These are phyloP conservation scores for Calliopum simillimum DNA, from an alignment of 2,888 invertebrate species.

Conservation along the genomic window DNA sequence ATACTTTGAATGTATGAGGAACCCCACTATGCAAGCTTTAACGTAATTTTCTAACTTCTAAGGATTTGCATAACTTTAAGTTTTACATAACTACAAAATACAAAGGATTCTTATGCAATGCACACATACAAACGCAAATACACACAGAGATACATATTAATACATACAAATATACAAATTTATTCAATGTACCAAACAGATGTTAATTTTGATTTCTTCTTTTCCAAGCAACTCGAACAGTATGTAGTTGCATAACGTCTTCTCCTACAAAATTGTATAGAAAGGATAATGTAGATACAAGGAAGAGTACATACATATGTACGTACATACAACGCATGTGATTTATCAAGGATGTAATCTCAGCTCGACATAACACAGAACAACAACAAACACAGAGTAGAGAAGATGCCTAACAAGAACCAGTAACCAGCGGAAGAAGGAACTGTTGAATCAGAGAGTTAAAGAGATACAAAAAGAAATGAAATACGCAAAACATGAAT, in stretches of 20 bases:
- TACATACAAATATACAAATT: too few relatives aligned
- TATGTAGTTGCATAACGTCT: not conserved
- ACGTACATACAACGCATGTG: not conserved
- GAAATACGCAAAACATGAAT: not conserved
- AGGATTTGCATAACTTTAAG: conserved; percentile 1
- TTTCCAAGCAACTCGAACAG: not conserved
- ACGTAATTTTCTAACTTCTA: not conserved
- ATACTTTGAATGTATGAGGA: not conserved
- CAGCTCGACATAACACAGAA: conserved; percentile 4
- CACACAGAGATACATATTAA: too few relatives aligned
- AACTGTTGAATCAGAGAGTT: conserved; percentile 18
- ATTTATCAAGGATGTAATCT: conserved; percentile 25
- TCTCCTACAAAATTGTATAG: not conserved
- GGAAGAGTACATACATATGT: not conserved
- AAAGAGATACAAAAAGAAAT: not conserved
- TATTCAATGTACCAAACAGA: conserved; percentile 12
- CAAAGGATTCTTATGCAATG: not conserved
- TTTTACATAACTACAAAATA: not conserved
- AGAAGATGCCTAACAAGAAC: too few relatives aligned
- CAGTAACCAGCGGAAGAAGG: not conserved
- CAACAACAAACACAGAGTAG: not conserved
- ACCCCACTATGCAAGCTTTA: conserved; percentile 23
- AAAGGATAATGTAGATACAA: not conserved
- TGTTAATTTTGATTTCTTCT: conserved; percentile 19
- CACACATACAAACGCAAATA: not conserved